Evolutionary conservation across 2,888 invertebrate genomes (phyloP).

Genomic region (Drosophila tanythrix): DNA sequence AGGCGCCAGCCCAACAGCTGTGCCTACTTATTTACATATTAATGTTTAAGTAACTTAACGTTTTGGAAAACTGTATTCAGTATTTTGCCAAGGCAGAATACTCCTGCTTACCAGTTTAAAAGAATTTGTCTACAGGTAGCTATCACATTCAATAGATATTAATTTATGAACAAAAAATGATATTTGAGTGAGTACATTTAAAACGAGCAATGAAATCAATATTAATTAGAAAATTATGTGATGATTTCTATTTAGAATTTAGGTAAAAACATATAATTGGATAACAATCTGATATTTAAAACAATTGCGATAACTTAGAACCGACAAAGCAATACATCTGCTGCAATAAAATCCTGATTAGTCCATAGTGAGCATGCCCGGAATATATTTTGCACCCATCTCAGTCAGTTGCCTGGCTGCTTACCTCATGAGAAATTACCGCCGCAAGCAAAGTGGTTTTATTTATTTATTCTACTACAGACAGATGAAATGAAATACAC

Average conservation of each 20-base stretch:
- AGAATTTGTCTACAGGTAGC: neutral
- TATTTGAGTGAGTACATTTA: neutral
- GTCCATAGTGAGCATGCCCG: neutral
- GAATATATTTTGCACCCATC: neutral
- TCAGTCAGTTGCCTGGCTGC: slow-evolving; percentile 14
- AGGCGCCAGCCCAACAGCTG: neutral
- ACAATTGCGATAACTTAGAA: slow-evolving; percentile 1
- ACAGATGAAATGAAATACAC: slow-evolving; percentile 16
- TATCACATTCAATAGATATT: neutral
- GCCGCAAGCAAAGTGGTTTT: slow-evolving; percentile 27
- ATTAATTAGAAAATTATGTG: neutral
- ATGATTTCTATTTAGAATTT: neutral
- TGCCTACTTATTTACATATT: neutral
- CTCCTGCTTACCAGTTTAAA: neutral
- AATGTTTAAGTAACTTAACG: slow-evolving; percentile 2
- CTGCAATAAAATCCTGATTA: neutral
- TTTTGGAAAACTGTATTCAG: neutral
- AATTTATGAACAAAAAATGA: neutral
- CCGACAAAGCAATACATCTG: neutral
- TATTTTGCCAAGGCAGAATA: neutral
- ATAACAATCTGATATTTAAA: neutral
- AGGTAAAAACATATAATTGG: neutral
- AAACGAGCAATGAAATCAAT: neutral
- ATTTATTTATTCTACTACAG: slow-evolving; percentile 30
- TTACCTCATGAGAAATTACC: slow-evolving; percentile 24